Conservation (phyloP, 1,140 invertebrate species). For the Ceratina australensis region DNA sequence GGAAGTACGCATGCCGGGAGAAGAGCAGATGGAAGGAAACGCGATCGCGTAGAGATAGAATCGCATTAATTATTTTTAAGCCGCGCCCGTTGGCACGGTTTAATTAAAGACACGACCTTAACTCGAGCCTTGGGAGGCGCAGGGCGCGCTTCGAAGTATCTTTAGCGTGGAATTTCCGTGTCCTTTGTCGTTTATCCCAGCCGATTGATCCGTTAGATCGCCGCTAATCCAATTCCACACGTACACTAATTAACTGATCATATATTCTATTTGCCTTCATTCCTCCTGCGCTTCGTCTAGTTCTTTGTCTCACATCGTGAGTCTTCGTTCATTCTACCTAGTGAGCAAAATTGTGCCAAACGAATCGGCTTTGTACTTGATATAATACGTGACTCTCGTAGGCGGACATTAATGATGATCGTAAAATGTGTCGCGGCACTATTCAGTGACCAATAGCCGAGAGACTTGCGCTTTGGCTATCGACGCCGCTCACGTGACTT, state of each 20-base stretch:
- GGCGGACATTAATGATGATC: neutral
- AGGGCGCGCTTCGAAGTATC: neutral
- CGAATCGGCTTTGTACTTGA: neutral
- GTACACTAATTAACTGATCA: slow-evolving; percentile 40
- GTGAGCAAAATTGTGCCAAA: neutral
- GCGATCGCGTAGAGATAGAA: neutral
- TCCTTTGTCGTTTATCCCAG: slow-evolving; percentile 59
- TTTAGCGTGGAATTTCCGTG: slow-evolving; percentile 43
- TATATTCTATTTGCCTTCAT: neutral
- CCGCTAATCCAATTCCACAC: slow-evolving; percentile 48
- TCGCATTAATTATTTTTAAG: slow-evolving; percentile 46
- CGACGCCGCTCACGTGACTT: neutral
- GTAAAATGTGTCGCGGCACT: neutral
- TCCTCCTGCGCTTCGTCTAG: too few species aligned
- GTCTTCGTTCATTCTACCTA: neutral
- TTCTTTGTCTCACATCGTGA: too few species aligned
- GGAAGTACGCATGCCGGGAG: neutral
- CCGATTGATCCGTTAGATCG: slow-evolving; percentile 49
- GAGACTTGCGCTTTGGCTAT: neutral
- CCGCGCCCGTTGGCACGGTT: neutral
- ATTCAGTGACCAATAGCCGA: neutral
- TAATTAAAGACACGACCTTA: slow-evolving; percentile 50
- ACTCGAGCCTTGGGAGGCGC: slow-evolving; percentile 21
- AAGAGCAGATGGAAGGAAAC: neutral
- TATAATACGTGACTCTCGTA: neutral